Percentiles rank a stretch among this genome's conserved stretches.
These are phyloP conservation scores for Geococcyx californianus DNA, from an alignment of 2,113 vertebrate species.

Conservation along the genomic window DNA sequence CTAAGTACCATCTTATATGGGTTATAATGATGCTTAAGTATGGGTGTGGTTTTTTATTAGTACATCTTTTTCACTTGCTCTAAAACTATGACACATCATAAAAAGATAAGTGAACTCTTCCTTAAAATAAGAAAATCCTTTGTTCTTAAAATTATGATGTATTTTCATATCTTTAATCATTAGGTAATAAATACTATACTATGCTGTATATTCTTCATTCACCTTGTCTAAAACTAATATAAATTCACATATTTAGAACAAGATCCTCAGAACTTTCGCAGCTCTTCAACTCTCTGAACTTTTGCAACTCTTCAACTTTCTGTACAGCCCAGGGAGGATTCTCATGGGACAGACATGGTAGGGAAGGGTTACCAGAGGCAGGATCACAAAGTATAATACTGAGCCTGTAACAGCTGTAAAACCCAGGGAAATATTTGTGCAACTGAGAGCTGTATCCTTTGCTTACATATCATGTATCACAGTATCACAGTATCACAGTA, in stretches of 20 bases:
- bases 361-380: background rate
- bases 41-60: background rate
- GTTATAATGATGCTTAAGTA: background rate
- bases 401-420: background rate
- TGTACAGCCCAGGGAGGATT: background rate
- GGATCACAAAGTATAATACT: background rate
- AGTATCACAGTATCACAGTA: no score
- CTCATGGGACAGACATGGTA: background rate
- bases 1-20: background rate
- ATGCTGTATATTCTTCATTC: background rate
- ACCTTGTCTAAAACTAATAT: background rate
- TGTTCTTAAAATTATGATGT: background rate
- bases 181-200: background rate
- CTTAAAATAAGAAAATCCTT: background rate
- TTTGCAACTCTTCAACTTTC: background rate
- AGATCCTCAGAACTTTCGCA: background rate
- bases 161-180: background rate
- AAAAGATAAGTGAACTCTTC: background rate
- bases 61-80: background rate
- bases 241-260: background rate
- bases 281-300: background rate
- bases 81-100: background rate
- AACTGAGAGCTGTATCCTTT: background rate
- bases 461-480: background rate
- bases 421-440: background rate